These are phyloP conservation scores for Psittacula echo DNA, from an alignment of 2,797 vertebrate genomes.

Conservation along the genomic window DNA sequence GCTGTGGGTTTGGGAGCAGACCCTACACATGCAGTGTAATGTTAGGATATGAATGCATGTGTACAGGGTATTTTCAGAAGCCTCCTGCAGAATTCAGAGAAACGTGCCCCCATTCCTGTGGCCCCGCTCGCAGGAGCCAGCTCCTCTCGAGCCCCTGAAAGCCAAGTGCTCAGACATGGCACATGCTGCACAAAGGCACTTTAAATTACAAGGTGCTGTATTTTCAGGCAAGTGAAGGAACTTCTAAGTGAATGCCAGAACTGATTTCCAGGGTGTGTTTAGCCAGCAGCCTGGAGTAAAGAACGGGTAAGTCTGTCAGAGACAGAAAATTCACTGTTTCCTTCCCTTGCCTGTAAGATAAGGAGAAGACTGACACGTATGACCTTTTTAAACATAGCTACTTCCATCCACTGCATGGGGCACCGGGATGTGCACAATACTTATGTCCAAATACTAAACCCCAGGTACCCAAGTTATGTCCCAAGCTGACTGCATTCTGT, in stretches of 20 bases:
- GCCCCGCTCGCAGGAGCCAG: neutral
- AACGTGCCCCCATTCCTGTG: neutral
- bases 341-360: neutral
- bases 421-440: neutral
- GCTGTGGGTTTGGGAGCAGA: constrained; percentile 65
- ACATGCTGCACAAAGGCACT: neutral
- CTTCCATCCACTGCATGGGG: neutral
- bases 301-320: neutral
- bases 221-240: constrained; percentile 42
- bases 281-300: constrained; percentile 16
- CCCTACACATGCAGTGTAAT: constrained; percentile 12
- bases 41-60: constrained; percentile 40
- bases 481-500: fast-evolving
- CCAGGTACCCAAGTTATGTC: neutral
- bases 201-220: constrained; percentile 51
- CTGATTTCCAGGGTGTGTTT: constrained; percentile 8
- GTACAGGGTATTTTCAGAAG: constrained; percentile 51
- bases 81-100: constrained; percentile 9
- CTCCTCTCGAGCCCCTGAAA: constrained; percentile 23
- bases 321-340: neutral
- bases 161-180: constrained; percentile 6
- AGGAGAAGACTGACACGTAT: neutral
- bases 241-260: constrained; percentile 28
- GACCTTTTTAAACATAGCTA: neutral
- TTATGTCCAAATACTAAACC: neutral